Percentiles rank a stretch among this genome's conserved stretches.
These are phyloP conservation scores for Epinephelus awoara DNA, from an alignment of 2,797 vertebrate genomes.

Conservation along the genomic window DNA sequence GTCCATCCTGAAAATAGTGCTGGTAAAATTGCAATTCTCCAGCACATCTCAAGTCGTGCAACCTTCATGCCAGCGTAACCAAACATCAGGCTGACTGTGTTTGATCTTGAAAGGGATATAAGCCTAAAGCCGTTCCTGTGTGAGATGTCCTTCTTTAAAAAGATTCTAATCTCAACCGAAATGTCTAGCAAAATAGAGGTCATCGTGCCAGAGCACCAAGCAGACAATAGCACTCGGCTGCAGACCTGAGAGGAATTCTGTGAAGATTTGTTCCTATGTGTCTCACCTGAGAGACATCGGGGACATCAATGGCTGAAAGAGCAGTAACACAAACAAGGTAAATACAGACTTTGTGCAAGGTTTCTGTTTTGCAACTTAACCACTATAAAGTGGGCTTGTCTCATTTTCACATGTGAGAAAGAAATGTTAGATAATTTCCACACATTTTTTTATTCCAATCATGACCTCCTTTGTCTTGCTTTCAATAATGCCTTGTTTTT, in stretches of 20 bases:
- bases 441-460: conserved; percentile 27
- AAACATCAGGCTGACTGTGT: conserved; percentile 77
- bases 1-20: conserved; percentile 62
- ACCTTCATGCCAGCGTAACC: conserved; percentile 72
- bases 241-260: conserved; percentile 75
- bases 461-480: conserved; percentile 56
- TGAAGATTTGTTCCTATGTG: conserved; percentile 65
- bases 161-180: conserved; percentile 84
- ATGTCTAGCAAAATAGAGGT: conserved; percentile 84
- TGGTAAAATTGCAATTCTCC: conserved; percentile 73
- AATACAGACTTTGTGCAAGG: conserved; percentile 50
- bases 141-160: conserved; percentile 83
- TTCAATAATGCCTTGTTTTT: conserved; percentile 50
- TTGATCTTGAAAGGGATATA: conserved; percentile 85
- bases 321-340: conserved; percentile 52
- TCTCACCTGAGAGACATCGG: conserved; percentile 63
- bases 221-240: conserved; percentile 73
- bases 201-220: conserved; percentile 68
- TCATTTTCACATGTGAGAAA: conserved; percentile 45
- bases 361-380: conserved; percentile 42
- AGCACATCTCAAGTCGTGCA: conserved; percentile 61
- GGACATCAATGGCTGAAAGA: conserved; percentile 57
- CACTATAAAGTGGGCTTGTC: conserved; percentile 15
- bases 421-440: conserved; percentile 51
- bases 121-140: conserved; percentile 77